Evolutionary conservation across 1,140 invertebrate genomes (phyloP), one percentile per base, ranked within the genome.

Genomic region (Venturia canescens): DNA sequence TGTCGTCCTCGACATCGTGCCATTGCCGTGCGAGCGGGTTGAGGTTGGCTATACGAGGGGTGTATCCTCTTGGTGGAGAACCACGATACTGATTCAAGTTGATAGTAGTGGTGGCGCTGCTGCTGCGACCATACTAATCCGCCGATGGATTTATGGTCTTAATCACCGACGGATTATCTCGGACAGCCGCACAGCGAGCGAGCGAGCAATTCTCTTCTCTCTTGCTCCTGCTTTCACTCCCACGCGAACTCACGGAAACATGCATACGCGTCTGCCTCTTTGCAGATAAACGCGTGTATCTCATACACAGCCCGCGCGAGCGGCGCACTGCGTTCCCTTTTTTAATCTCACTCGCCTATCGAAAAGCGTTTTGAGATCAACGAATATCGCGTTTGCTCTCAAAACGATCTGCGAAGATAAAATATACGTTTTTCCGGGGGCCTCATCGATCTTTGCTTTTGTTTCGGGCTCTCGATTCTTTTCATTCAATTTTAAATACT

Each of bases 101-200:
- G 18, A 84, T 86, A 23, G 69, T 79, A 44, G 44, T 15, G 50
- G 38, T 23, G 34, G 88, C 85, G 86, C 86, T 90, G 80, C 77
- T 83, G 79, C 66, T 78, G 90, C 89, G 89, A 90, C 90, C 87
- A 89, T 91, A 91, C 90, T 92, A 91, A 92, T 92, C 91, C 91
- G 89, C 85, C 88, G 90, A 90, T 92, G 93, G 93, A 94, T 93
- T 93, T 93, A 93, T 93, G 91, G 93, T 93, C 93, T 93, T 93
- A 93, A 93, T 94, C 93, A 93, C 93, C 91, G 88, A 85, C 90
- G 93, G 93, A 93, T 93, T 93, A 93, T 91, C 92, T 90, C 87
- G 89, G 90, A 91, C 90, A 91, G 90, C 88, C 88, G 87, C 87
- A 79, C 82, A 88, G 86, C 88, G n/a, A n/a, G 53, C 75, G 29